Evolutionary conservation across 2,113 vertebrate species (phyloP).

Genomic region (Barnardius zonarius): DNA sequence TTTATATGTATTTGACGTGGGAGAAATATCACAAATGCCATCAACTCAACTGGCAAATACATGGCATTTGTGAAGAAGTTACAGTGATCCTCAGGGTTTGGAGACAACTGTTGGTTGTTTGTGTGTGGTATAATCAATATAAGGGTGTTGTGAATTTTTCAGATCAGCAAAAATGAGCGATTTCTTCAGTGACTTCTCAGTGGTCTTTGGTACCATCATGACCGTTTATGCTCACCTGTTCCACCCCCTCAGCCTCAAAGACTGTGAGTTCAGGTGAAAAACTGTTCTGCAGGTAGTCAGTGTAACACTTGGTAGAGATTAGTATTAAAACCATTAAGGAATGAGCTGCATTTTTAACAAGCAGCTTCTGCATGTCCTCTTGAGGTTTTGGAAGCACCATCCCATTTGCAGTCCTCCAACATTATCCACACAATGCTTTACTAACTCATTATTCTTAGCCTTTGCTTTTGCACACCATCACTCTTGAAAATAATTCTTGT

Average conservation of each 20-base stretch:
- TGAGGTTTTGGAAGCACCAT: background rate
- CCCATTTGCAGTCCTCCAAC: background rate
- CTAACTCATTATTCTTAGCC: background rate
- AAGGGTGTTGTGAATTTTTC: conserved; percentile 56
- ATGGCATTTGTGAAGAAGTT: background rate
- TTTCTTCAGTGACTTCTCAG: conserved; percentile 43
- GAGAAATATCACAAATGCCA: background rate
- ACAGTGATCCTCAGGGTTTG: background rate
- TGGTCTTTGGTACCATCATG: conserved; percentile 37
- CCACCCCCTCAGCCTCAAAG: conserved; percentile 44
- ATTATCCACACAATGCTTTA: background rate
- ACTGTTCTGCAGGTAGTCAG: conserved; percentile 55
- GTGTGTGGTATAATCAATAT: background rate
- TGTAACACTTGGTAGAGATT: conserved; percentile 33
- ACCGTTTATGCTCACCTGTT: conserved; percentile 7
- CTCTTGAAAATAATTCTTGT: background rate
- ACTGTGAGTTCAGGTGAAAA: conserved; percentile 64
- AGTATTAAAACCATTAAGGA: conserved; percentile 27
- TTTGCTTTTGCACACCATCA: conserved; percentile 10
- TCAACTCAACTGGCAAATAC: background rate
- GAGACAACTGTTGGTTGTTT: background rate
- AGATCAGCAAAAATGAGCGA: conserved; percentile 22
- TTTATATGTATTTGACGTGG: background rate
- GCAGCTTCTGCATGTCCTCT: conserved; percentile 16
- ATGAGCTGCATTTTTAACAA: background rate